Base-by-base conservation (phyloP, 2,888 invertebrate species). In the Mythimna ferrago region DNA sequence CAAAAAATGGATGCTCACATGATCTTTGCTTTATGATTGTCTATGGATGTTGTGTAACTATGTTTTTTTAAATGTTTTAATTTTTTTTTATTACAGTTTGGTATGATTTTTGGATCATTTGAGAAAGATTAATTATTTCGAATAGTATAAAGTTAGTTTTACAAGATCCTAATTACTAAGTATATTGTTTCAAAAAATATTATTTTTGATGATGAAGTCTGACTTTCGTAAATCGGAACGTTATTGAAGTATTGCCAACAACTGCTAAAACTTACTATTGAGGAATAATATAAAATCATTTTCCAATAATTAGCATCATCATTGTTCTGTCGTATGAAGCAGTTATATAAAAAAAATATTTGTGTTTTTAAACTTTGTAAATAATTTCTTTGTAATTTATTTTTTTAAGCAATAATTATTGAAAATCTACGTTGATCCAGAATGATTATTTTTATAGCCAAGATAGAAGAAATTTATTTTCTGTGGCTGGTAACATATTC, bases 1-100 rank as follows among this genome's bases (percentile, higher is more conserved):
- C 94, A 95, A 95, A 94, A 92, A 93, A 92, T 90, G 92, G 88
- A 89, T 84, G 79, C 94, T 96, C 96, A 96, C 96, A 96, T 96
- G 96, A 96, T 94, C 92, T 82, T 73, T 74, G 80, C 80, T 75
- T 91, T 79, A 63, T 32, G 80, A 44, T 79, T 92, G 93, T 94
- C 93, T 94, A 93, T 94, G 92, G 80, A 61, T 68, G 58, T 79
- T 71, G 62, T 78, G 56, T 69, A 71, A 73, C 84, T 32, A 71
- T 21, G 21, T 41, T 41, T 44, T 19, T 53, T 21, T 26, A 38
- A 51, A 56, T n/a, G 26, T 44, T 62, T n/a, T n/a, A 1, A 41
- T 61, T 41, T 53, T 41, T 53, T 66, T 26, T 14, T 2, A 41
- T 4, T 11, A 53, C 16, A 7, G 11, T 0, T 21, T 6, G 21